Evolutionary conservation across 2,797 vertebrate species (phyloP).

Genomic region (Octomys mimax): DNA sequence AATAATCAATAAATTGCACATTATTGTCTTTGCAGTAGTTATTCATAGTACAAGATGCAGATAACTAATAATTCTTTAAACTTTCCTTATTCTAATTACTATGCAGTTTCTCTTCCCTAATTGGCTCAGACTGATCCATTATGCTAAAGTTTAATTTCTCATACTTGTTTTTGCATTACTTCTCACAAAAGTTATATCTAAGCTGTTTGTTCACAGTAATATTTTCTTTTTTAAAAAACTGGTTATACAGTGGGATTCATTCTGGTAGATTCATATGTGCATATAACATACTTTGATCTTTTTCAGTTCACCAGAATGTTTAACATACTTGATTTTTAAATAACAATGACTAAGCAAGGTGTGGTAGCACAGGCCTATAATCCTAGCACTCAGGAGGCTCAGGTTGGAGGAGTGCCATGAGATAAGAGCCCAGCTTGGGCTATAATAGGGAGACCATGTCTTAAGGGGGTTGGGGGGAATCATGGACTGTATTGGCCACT

Average conservation of each 20-base stretch:
- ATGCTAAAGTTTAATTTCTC: background rate
- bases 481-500: background rate
- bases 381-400: background rate
- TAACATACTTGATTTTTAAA: conserved; percentile 40
- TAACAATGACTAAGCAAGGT: background rate
- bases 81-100: background rate
- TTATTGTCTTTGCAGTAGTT: too few relatives aligned
- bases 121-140: background rate
- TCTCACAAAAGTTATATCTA: conserved; percentile 5
- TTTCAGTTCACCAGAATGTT: background rate
- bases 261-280: background rate
- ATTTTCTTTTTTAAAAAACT: background rate
- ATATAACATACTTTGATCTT: background rate
- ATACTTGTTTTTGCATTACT: conserved; percentile 12
- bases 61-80: conserved; percentile 22
- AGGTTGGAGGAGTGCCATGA: background rate
- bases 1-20: too few relatives aligned
- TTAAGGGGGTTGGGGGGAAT: background rate
- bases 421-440: background rate
- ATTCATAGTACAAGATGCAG: too few relatives aligned
- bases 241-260: background rate
- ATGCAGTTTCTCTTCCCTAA: background rate
- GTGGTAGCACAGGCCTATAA: background rate
- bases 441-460: background rate
- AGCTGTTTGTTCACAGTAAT: background rate